Base-by-base conservation (phyloP, 2,113 vertebrate species). In the Calyptomena viridis region DNA sequence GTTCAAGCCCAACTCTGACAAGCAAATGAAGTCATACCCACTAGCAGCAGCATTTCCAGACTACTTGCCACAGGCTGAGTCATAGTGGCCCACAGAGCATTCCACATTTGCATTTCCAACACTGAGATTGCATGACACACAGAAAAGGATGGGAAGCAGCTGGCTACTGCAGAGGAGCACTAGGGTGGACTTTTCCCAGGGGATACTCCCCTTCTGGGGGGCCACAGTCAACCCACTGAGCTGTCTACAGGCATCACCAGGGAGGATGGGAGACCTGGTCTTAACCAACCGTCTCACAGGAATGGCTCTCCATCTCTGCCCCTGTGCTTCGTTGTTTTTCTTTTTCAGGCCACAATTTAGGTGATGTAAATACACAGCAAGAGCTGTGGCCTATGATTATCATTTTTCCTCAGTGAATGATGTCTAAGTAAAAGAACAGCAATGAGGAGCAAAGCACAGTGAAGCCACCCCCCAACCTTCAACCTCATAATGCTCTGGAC, bases 121-220 rank as follows among this genome's bases (percentile, higher is more conserved):
- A 44, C 3, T 3, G 11, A 17, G 14, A 39, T 72, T 23, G 14
- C 47, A 40, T 0, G 0, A 7, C 8, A 8, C 60, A n/a, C 6
- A 3, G 5, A 89, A 19, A 14, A 71, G 50, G 75, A 47, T 0
- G 0, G 33, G 72, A 85, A 83, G 63, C 3, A 4, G 5, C 22
- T 56, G 35, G 39, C 27, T 85, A 14, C 31, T 60, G 35, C 4
- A 0, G 21, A 46, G 5, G 14, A 4, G 3, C 14, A 17, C 6
- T 5, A 21, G 18, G 11, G 8, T 20, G 23, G 39, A 53, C 23
- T 40, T 52, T 35, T 44, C 49, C 42, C 19, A 24, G 9, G 8
- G 12, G 25, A 50, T 86, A 56, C 22, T 53, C 21, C 24, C 11
- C 28, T 69, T 30, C 47, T 37, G 11, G 20, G 14, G 15, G 2